A percentile compares a stretch with the other conserved stretches of the same genome.
Conservation (phyloP, 2,888 invertebrate genomes). For the Hydroisotoma schaefferi region DNA sequence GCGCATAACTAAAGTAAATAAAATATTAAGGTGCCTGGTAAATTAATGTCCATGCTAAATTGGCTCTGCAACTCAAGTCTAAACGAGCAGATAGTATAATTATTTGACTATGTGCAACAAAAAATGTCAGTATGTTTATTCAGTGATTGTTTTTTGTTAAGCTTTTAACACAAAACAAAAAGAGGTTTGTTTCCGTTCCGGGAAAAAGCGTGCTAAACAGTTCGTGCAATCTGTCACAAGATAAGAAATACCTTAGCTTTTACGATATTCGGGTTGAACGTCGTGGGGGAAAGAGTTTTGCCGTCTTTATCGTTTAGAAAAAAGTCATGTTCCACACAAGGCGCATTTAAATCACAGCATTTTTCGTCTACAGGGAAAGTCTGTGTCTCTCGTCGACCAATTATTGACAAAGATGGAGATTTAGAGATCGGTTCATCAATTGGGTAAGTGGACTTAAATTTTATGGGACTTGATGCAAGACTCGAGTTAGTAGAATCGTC, state of each 20-base stretch:
- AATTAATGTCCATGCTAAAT: too few species aligned
- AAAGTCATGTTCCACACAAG: slow-evolving; percentile 42
- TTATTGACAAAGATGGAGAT: slow-evolving; percentile 17
- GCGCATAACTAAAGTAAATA: too few species aligned
- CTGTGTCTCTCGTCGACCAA: slow-evolving; percentile 36
- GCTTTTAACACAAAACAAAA: too few species aligned
- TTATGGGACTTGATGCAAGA: slow-evolving; percentile 14
- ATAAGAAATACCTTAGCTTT: slow-evolving; percentile 1
- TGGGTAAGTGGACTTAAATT: slow-evolving; percentile 73
- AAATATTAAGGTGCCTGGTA: too few species aligned
- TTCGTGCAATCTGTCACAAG: not conserved
- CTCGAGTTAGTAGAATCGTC: not conserved
- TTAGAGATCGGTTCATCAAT: slow-evolving; percentile 66
- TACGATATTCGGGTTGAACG: not conserved
- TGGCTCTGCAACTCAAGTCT: too few species aligned
- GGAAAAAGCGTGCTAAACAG: slow-evolving; percentile 4
- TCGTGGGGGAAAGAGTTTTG: not conserved
- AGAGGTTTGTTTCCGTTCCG: too few species aligned
- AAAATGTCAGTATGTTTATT: too few species aligned
- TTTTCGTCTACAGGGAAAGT: slow-evolving; percentile 56
- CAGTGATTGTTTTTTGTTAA: too few species aligned
- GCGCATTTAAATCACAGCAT: slow-evolving; percentile 55
- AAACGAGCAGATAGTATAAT: too few species aligned
- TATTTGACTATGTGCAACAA: too few species aligned
- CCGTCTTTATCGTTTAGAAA: slow-evolving; percentile 12